Evolutionary conservation across 2,113 vertebrate genomes (phyloP), one percentile per base, ranked within the genome.

Genomic region (Indri indri): DNA sequence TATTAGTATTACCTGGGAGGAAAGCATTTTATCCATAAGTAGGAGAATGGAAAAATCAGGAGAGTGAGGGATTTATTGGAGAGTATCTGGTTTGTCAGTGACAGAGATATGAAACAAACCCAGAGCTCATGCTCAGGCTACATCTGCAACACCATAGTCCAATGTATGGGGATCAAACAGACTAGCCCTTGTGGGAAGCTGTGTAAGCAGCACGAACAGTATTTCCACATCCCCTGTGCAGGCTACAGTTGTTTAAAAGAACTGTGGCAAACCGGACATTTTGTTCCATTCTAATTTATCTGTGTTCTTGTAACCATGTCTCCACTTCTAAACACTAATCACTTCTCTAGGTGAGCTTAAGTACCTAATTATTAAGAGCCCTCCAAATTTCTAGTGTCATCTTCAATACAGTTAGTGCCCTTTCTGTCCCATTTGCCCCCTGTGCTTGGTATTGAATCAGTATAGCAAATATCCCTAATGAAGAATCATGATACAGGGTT

Each of bases 361-460:
- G 97, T 97, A 89, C 74, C 93, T 97, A 96, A 97, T 98, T 97
- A 98, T 98, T 97, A 98, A 98, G 96, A 97, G 97, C 97, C 96
- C 97, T 98, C 97, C 91, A 97, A 94, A 97, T 97, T 96, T 97
- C 97, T 97, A 97, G 97, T 98, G 96, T 90, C 97, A 97, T 98
- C 98, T 98, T 98, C 95, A 98, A 93, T 98, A 95, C 18, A 85
- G 96, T 97, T 97, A 97, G 96, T 97, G 97, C 87, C 96, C 96
- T 98, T 98, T 98, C 95, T 95, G 96, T 97, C 97, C 96, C 97
- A 98, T 97, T 98, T 98, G 97, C 98, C 97, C 98, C 97, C 97
- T 97, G 96, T 96, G 96, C 98, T 97, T 97, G 89, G 95, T 57
- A 93, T 52, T 97, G 98, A 97, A 96, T 97, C 96, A 95, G 96